Conservation (phyloP, 2,888 invertebrate genomes). For the Parthenolecanium corni region DNA sequence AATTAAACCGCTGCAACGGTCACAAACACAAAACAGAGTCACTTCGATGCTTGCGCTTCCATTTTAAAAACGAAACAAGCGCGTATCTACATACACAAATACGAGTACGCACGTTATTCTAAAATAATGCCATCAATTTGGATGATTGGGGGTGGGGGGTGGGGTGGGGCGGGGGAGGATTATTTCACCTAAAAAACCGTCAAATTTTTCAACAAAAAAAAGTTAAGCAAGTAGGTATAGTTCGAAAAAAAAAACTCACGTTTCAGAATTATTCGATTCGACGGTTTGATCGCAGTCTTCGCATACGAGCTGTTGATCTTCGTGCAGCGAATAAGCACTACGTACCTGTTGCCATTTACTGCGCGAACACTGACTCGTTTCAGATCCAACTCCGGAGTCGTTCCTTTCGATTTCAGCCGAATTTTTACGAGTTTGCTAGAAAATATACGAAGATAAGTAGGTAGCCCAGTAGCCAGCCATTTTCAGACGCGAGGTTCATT, state of each 20-base stretch:
- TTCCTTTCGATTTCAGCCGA: constrained; percentile 74
- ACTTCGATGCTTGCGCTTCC: too few relatives aligned
- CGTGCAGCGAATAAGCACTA: constrained; percentile 42
- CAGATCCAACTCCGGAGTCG: constrained; percentile 85
- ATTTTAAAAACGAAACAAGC: too few relatives aligned
- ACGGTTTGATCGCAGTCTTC: constrained; percentile 78
- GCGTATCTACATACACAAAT: too few relatives aligned
- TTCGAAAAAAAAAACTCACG: too few relatives aligned
- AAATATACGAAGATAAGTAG: not conserved
- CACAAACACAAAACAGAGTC: not conserved
- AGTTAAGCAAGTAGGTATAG: too few relatives aligned
- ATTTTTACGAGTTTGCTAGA: constrained; percentile 34
- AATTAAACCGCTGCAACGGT: constrained; percentile 47
- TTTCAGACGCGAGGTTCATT: too few relatives aligned
- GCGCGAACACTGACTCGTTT: constrained; percentile 75
- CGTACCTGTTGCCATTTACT: constrained; percentile 49
- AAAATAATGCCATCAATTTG: too few relatives aligned
- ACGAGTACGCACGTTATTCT: too few relatives aligned
- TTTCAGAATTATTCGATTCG: constrained; percentile 60
- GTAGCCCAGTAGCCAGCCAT: not conserved
- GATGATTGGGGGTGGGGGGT: too few relatives aligned
- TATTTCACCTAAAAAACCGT: not conserved
- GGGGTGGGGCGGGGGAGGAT: too few relatives aligned
- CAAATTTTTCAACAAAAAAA: not conserved
- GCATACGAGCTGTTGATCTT: constrained; percentile 58